A percentile compares a stretch with the other conserved stretches of the same genome.
Conservation (phyloP, 2,888 invertebrate genomes). For the Timema podura region DNA sequence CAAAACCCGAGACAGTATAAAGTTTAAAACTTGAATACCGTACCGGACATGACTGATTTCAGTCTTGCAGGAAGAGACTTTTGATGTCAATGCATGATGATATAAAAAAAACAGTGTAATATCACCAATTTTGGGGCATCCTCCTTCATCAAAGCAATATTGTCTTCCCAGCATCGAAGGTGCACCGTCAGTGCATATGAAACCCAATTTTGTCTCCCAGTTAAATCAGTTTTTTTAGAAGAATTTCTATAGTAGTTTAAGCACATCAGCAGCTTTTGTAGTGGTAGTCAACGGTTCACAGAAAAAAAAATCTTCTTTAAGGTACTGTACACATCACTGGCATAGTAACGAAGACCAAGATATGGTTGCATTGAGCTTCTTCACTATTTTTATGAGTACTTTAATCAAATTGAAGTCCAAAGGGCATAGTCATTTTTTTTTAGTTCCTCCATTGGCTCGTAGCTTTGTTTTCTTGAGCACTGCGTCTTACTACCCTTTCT, state of each 20-base stretch:
- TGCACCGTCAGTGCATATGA: neutral
- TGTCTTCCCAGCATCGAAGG: neutral
- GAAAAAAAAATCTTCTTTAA: slow-evolving; percentile 5
- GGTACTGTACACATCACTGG: neutral
- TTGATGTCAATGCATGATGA: neutral
- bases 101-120: neutral
- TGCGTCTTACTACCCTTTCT: too few relatives aligned
- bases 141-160: neutral
- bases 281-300: neutral
- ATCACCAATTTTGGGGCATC: neutral
- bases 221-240: slow-evolving; percentile 1
- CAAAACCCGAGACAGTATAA: neutral
- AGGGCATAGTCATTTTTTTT: neutral
- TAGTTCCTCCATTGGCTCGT: too few relatives aligned
- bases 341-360: too few relatives aligned
- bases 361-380: slow-evolving; percentile 11
- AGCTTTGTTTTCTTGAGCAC: too few relatives aligned
- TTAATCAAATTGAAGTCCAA: slow-evolving; percentile 11
- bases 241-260: neutral
- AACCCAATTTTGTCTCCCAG: slow-evolving; percentile 1
- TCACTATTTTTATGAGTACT: too few relatives aligned
- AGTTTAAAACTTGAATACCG: neutral
- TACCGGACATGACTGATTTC: neutral
- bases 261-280: slow-evolving; percentile 10
- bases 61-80: neutral